Evolutionary conservation across 2,888 invertebrate species (phyloP).

Genomic region (Trypoxylon attenuatum): DNA sequence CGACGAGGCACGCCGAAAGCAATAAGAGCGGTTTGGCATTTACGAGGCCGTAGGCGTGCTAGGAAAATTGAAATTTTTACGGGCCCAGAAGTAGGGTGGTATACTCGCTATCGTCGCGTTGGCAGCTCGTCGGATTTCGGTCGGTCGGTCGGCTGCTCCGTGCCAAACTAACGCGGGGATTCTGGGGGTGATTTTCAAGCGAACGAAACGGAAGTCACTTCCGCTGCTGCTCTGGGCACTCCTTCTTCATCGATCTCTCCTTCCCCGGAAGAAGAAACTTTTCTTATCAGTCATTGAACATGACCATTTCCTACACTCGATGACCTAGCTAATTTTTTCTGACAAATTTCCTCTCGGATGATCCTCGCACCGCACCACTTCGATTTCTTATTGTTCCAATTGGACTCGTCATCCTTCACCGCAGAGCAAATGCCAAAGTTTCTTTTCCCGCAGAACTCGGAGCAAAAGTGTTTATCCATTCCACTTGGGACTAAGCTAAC

Average conservation of each 20-base stretch:
- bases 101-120: not conserved
- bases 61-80: not conserved
- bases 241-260: conserved; percentile 35
- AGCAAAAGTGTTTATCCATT: too few species aligned
- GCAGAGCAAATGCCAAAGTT: too few species aligned
- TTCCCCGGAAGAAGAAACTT: not conserved
- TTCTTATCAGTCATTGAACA: conserved; percentile 16
- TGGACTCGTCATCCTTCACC: too few species aligned
- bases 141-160: not conserved
- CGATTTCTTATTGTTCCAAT: too few species aligned
- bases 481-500: too few species aligned
- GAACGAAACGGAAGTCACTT: conserved; percentile 9
- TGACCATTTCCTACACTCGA: conserved; percentile 4
- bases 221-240: conserved; percentile 11
- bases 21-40: not conserved
- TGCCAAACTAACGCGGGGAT: not conserved
- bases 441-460: too few species aligned
- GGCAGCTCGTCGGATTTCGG: not conserved
- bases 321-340: conserved; percentile 15
- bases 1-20: not conserved
- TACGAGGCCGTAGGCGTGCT: not conserved
- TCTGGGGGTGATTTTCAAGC: conserved; percentile 7
- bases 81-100: not conserved
- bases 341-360: too few species aligned
- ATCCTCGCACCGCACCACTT: too few species aligned